A percentile compares a stretch with the other conserved stretches of the same genome.
Conservation (phyloP, 1,140 invertebrate species). For the Oncopodura yosiiana region DNA sequence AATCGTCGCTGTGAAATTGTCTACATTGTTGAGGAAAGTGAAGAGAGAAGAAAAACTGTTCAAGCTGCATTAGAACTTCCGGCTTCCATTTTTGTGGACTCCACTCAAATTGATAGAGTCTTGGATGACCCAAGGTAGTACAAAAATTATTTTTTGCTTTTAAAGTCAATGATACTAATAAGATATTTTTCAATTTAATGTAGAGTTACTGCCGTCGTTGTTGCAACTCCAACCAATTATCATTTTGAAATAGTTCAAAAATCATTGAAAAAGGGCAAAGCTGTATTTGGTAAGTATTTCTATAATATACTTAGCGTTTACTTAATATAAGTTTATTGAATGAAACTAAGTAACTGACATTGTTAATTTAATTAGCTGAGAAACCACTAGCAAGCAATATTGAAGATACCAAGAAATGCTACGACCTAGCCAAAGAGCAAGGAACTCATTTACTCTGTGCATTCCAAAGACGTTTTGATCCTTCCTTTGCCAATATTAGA, state of each 20-base stretch:
- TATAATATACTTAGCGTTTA: too few species aligned
- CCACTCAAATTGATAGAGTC: constrained; percentile 45
- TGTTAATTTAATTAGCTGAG: too few species aligned
- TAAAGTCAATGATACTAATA: not conserved
- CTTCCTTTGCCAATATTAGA: constrained; percentile 47
- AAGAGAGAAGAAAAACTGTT: constrained; percentile 41
- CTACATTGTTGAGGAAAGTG: constrained; percentile 51
- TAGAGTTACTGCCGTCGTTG: constrained; percentile 49
- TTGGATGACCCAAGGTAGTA: constrained; percentile 49
- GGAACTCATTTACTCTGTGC: constrained; percentile 52
- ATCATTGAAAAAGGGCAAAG: constrained; percentile 50
- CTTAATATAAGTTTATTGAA: too few species aligned
- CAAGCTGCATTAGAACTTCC: constrained; percentile 47
- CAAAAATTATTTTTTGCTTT: not conserved
- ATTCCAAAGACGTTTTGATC: constrained; percentile 60
- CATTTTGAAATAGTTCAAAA: constrained; percentile 52
- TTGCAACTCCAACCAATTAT: constrained; percentile 51
- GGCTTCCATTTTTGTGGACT: constrained; percentile 43
- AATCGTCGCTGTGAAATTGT: constrained; percentile 48
- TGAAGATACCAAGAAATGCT: constrained; percentile 48
- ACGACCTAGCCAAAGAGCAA: constrained; percentile 48
- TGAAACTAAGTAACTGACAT: too few species aligned
- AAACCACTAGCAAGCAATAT: constrained; percentile 56
- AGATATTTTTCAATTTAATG: constrained; percentile 9
- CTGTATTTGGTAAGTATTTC: constrained; percentile 59